These are phyloP conservation scores for Strigamia crassipes DNA, from an alignment of 2,888 invertebrate genomes.

Conservation along the genomic window DNA sequence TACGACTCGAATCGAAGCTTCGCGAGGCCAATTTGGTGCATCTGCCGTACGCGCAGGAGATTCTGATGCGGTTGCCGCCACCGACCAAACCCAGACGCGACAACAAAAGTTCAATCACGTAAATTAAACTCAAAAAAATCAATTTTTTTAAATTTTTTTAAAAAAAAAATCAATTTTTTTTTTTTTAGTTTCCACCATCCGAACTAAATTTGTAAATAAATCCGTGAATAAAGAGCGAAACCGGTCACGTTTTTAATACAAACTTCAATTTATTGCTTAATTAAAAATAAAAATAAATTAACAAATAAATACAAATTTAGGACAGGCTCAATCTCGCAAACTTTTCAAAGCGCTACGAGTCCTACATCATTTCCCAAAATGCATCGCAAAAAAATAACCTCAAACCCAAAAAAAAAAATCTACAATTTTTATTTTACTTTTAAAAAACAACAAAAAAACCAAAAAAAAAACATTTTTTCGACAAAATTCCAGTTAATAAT, in stretches of 20 bases:
- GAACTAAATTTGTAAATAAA: not conserved
- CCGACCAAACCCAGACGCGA: slow-evolving; percentile 28
- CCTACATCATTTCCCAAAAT: not conserved
- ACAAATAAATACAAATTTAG: too few relatives aligned
- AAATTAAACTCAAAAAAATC: not conserved
- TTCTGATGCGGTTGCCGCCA: not conserved
- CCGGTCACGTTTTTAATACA: too few relatives aligned
- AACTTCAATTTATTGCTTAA: not conserved
- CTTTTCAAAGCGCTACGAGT: not conserved
- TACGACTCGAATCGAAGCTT: not conserved
- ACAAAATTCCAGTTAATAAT: too few relatives aligned
- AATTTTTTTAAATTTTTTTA: too few relatives aligned
- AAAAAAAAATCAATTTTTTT: not conserved
- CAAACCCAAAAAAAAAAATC: not conserved
- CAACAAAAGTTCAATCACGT: not conserved
- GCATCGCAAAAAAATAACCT: not conserved
- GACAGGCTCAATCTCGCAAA: not conserved
- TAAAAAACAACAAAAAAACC: too few relatives aligned
- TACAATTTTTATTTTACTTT: not conserved
- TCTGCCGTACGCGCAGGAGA: slow-evolving; percentile 43
- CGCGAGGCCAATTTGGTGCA: slow-evolving; percentile 23
- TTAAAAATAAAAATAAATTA: not conserved
- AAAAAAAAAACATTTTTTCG: too few relatives aligned
- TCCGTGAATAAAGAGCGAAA: not conserved
- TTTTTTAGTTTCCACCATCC: not conserved